Percentiles rank a stretch among this genome's conserved stretches.
Evolutionary conservation across 2,888 invertebrate genomes (phyloP).

Genomic region (Spatulosminthurus flaviceps): DNA sequence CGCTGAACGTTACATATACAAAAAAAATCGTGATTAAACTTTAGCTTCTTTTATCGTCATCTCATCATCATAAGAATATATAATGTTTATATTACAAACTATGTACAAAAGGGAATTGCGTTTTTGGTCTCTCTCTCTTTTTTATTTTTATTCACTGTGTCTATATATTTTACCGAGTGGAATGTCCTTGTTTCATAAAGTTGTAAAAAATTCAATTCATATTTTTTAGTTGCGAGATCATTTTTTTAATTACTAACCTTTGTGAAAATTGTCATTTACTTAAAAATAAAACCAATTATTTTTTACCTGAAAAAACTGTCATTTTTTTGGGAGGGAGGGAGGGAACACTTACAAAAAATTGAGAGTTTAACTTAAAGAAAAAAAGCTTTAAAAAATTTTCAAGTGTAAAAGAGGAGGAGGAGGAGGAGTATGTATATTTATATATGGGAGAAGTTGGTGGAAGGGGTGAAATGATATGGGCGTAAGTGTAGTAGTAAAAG

Average conservation of each 20-base stretch:
- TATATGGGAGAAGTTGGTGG: no score
- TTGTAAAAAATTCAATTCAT: background rate
- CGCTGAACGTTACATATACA: background rate
- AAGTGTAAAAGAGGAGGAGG: conserved; percentile 23
- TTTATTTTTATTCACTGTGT: no score
- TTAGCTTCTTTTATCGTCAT: background rate
- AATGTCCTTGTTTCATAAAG: no score
- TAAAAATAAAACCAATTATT: no score
- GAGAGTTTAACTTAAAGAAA: no score
- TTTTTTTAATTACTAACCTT: background rate
- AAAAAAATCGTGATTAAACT: conserved; percentile 14
- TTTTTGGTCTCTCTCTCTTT: background rate
- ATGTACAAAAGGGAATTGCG: conserved; percentile 6
- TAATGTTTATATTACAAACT: background rate
- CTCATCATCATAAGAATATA: background rate
- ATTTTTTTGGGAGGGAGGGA: no score
- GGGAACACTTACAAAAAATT: no score
- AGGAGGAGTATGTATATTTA: no score
- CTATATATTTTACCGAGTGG: background rate
- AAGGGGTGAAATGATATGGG: conserved; percentile 10
- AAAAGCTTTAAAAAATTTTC: no score
- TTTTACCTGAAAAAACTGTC: no score
- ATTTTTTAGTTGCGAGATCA: conserved; percentile 3
- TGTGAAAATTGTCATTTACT: no score
- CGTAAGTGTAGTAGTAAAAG: conserved; percentile 3